These are phyloP conservation scores for Aromia moschata DNA, from an alignment of 2,888 invertebrate genomes.

Conservation along the genomic window DNA sequence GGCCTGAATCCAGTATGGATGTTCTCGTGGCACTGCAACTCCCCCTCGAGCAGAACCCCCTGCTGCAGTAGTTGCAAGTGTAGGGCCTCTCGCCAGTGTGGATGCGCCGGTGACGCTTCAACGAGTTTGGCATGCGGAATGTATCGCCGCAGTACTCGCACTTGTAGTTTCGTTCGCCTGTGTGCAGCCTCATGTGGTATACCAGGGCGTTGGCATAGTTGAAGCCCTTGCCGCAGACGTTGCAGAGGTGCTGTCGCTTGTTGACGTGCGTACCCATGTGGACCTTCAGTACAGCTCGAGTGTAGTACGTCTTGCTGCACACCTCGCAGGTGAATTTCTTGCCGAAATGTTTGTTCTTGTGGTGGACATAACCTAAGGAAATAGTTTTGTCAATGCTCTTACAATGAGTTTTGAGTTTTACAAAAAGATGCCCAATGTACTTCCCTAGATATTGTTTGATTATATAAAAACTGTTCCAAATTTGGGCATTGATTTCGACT, in stretches of 20 bases:
- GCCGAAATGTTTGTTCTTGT: slow-evolving; percentile 61
- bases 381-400: too few relatives aligned
- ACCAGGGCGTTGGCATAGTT: slow-evolving; percentile 74
- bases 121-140: slow-evolving; percentile 58
- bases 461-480: too few relatives aligned
- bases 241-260: slow-evolving; percentile 78
- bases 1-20: slow-evolving; percentile 64
- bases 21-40: slow-evolving; percentile 46
- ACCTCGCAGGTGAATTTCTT: slow-evolving; percentile 68
- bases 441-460: too few relatives aligned
- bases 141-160: slow-evolving; percentile 48
- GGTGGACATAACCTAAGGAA: slow-evolving; percentile 44
- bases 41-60: slow-evolving; percentile 81
- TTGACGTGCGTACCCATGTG: slow-evolving; percentile 83
- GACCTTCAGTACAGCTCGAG: slow-evolving; percentile 76
- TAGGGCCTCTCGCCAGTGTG: slow-evolving; percentile 84
- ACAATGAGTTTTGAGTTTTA: too few relatives aligned
- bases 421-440: too few relatives aligned
- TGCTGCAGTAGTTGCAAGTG: slow-evolving; percentile 78
- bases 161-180: slow-evolving; percentile 48
- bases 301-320: slow-evolving; percentile 74
- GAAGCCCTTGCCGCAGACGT: slow-evolving; percentile 83
- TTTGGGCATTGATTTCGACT: too few relatives aligned
- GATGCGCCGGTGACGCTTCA: slow-evolving; percentile 81
- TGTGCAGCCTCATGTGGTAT: slow-evolving; percentile 52